A percentile compares a stretch with the other conserved stretches of the same genome.
Evolutionary conservation across 2,797 vertebrate genomes (phyloP).

Genomic region (Chrysocyon brachyurus): DNA sequence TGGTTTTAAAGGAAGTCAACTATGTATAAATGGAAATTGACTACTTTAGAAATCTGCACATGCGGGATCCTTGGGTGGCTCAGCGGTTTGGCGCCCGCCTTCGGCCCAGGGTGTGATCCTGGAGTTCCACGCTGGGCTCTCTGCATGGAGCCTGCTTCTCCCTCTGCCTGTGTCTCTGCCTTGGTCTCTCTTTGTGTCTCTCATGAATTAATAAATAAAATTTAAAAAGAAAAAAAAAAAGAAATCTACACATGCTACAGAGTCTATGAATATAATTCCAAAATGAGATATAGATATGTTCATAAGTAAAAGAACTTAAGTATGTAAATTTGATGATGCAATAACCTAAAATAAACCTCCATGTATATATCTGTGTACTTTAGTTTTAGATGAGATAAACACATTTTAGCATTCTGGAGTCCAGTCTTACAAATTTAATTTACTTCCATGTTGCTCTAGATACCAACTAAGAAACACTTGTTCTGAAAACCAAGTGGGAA

Average conservation of each 20-base stretch:
- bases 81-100: too few species aligned
- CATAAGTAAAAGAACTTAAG: background rate
- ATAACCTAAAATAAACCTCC: background rate
- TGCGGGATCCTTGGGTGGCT: too few species aligned
- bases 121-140: too few species aligned
- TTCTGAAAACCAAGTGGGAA: conserved; percentile 35
- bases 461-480: conserved; percentile 50
- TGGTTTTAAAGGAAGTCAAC: background rate
- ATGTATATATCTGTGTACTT: background rate
- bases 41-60: background rate
- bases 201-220: too few species aligned
- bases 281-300: background rate
- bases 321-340: background rate
- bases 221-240: too few species aligned
- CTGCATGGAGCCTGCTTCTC: too few species aligned
- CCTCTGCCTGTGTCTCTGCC: too few species aligned
- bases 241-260: background rate
- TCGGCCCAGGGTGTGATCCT: too few species aligned
- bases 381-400: background rate
- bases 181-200: too few species aligned
- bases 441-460: conserved; percentile 25
- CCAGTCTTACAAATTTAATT: conserved; percentile 28
- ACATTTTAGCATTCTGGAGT: conserved; percentile 5
- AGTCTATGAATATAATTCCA: background rate
- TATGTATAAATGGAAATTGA: background rate